Conservation (phyloP, 2,888 invertebrate species). For the Zaprionus bogoriensis region DNA sequence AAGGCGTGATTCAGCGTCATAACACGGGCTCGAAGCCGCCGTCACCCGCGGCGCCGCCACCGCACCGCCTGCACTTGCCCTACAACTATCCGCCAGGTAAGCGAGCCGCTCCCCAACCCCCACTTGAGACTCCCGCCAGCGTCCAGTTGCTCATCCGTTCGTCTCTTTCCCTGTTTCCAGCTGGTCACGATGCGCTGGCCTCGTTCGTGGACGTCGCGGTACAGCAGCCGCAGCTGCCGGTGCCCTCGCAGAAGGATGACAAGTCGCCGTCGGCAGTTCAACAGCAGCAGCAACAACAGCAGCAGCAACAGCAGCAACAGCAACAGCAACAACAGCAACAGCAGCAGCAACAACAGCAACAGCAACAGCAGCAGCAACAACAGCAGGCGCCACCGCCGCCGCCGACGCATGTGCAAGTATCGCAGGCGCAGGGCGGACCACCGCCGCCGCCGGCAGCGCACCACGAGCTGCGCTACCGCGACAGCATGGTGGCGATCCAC, state of each 20-base stretch:
- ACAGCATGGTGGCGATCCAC: constrained; percentile 83
- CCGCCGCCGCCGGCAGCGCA: constrained; percentile 73
- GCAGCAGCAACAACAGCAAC: constrained; percentile 43
- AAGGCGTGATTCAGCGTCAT: constrained; percentile 90
- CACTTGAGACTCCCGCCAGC: too few relatives aligned
- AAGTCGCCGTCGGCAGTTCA: constrained; percentile 59
- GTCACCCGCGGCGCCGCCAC: constrained; percentile 84
- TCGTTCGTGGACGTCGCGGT: constrained; percentile 96
- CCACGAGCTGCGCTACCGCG: constrained; percentile 83
- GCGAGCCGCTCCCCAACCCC: constrained; percentile 25
- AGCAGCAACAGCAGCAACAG: constrained; percentile 10
- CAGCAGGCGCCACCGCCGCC: constrained; percentile 51
- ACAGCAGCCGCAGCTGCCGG: constrained; percentile 93
- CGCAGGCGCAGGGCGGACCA: constrained; percentile 7
- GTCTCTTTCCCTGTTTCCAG: constrained; percentile 30
- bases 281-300: constrained; percentile 42
- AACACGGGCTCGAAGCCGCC: constrained; percentile 85
- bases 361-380: constrained; percentile 37
- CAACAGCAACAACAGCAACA: constrained; percentile 40
- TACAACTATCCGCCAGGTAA: constrained; percentile 84
- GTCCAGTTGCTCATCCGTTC: background rate
- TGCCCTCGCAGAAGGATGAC: constrained; percentile 87
- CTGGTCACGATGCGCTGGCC: constrained; percentile 92
- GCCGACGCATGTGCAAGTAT: constrained; percentile 49
- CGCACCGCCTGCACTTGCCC: constrained; percentile 83